These are phyloP conservation scores for Albula goreensis DNA, from an alignment of 2,113 vertebrate species.

Conservation along the genomic window DNA sequence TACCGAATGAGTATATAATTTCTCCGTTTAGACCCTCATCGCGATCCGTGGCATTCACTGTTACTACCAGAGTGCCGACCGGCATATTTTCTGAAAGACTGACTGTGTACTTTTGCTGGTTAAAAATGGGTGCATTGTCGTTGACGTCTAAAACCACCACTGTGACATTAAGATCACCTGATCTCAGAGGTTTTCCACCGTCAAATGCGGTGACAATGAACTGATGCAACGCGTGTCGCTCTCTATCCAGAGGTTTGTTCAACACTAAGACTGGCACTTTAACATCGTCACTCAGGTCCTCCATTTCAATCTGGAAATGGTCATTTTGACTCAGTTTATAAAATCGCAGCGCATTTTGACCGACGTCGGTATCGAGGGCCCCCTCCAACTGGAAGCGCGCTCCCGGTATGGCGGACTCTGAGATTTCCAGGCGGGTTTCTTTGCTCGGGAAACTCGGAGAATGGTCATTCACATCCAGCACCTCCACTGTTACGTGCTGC, in stretches of 20 bases:
- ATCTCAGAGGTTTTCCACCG: constrained; percentile 57
- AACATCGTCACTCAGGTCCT: constrained; percentile 23
- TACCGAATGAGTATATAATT: constrained; percentile 56
- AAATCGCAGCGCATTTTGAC: neutral
- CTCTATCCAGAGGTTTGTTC: constrained; percentile 60
- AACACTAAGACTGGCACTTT: constrained; percentile 44
- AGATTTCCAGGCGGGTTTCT: neutral
- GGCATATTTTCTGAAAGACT: constrained; percentile 55
- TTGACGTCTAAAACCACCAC: constrained; percentile 61
- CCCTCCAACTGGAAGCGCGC: constrained; percentile 12
- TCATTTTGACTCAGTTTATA: constrained; percentile 17
- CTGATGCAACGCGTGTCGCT: constrained; percentile 42
- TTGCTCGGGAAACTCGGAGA: neutral
- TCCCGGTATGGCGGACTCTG: neutral
- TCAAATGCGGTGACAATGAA: constrained; percentile 57
- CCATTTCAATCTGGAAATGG: neutral
- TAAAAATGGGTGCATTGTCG: constrained; percentile 64
- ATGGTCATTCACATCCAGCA: constrained; percentile 19
- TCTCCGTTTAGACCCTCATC: constrained; percentile 61
- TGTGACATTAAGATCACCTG: constrained; percentile 58
- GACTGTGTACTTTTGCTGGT: constrained; percentile 52
- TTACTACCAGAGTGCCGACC: constrained; percentile 33
- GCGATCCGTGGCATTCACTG: constrained; percentile 54
- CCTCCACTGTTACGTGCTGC: constrained; percentile 9
- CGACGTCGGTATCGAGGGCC: neutral